phyloP scores from a whole-genome alignment of 2,888 invertebrate genomes.

The Trichogramma evanescens region DNA sequence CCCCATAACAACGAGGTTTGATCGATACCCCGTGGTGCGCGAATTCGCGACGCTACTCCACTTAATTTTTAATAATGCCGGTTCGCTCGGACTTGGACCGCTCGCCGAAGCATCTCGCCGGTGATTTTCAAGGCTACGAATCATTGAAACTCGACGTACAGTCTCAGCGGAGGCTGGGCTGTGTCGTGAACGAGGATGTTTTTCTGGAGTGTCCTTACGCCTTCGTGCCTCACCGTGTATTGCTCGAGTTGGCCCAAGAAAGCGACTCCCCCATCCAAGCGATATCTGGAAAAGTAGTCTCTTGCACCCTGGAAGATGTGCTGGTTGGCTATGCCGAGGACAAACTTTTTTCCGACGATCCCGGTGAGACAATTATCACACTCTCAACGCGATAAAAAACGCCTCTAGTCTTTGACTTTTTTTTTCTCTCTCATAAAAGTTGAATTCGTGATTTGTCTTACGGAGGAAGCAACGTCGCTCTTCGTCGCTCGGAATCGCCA shows the following conservation, averaged over 20 bases:
- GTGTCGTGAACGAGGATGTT: slow-evolving; percentile 34
- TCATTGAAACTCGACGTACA: slow-evolving; percentile 25
- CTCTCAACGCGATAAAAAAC: too few relatives aligned
- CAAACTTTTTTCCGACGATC: slow-evolving; percentile 58
- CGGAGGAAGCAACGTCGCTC: slow-evolving; percentile 51
- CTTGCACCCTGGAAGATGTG: slow-evolving; percentile 31
- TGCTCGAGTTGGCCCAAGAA: slow-evolving; percentile 21
- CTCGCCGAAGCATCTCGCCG: slow-evolving; percentile 25
- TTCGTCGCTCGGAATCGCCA: slow-evolving; percentile 28
- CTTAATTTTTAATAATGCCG: too few relatives aligned
- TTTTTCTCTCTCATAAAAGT: neutral
- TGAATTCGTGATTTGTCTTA: slow-evolving; percentile 48
- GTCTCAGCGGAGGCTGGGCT: slow-evolving; percentile 32
- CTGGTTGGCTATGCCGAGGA: slow-evolving; percentile 62
- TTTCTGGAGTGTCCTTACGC: slow-evolving; percentile 43
- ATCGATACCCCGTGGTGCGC: neutral
- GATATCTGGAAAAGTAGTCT: slow-evolving; percentile 25
- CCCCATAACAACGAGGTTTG: slow-evolving; percentile 4
- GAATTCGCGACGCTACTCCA: too few relatives aligned
- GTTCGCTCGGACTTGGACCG: neutral
- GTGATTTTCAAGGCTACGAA: slow-evolving; percentile 33
- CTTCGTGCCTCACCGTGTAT: slow-evolving; percentile 28
- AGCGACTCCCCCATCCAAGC: slow-evolving; percentile 27
- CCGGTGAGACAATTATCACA: slow-evolving; percentile 45
- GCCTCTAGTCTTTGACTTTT: too few relatives aligned